Evolutionary conservation across 2,113 vertebrate genomes (phyloP), one percentile per base, ranked within the genome.

Genomic region (Microcebus murinus): DNA sequence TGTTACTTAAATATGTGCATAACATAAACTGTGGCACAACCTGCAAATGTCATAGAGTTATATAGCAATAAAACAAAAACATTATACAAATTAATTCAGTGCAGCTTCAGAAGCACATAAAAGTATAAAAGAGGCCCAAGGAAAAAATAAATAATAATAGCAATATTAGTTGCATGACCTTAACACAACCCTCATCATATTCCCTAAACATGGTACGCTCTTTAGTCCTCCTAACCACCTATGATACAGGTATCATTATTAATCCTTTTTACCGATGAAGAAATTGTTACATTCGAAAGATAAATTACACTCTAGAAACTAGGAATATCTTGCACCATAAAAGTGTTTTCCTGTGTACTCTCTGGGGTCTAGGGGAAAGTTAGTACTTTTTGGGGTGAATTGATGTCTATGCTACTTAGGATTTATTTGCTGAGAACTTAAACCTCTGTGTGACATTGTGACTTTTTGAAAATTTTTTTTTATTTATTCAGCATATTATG

Each of bases 51-150:
- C 94, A 29, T 6, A 90, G 42, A 36, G 8, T 71, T 95, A 25
- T 42, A 21, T 84, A 87, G 36, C 23, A 87, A 65, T 95, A 89
- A 91, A 91, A 57, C n/a, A 91, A 93, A 84, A 90, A 48, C 18
- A 76, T 76, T 84, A 39, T 90, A 57, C 45, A 90, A 14, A 87
- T 88, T 59, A 67, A 82, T 92, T 71, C 50, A 74, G 0, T 0
- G 1, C 5, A 45, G 74, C 18, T 76, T 92, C 71, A 91, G 45
- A 95, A 94, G 70, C 17, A n/a, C 20, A 63, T 74, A 68, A 83
- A 90, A 90, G 7, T 65, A 13, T 23, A 68, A 55, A 76, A 52
- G 25, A 77, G 3, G 12, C 25, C 63, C 65, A 36, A 79, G 1
- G 20, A 82, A 68, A 74, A 82, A 70, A 81, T 88, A n/a, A 88